These are phyloP conservation scores for Eilema caniola DNA, from an alignment of 2,888 invertebrate species.

Conservation along the genomic window DNA sequence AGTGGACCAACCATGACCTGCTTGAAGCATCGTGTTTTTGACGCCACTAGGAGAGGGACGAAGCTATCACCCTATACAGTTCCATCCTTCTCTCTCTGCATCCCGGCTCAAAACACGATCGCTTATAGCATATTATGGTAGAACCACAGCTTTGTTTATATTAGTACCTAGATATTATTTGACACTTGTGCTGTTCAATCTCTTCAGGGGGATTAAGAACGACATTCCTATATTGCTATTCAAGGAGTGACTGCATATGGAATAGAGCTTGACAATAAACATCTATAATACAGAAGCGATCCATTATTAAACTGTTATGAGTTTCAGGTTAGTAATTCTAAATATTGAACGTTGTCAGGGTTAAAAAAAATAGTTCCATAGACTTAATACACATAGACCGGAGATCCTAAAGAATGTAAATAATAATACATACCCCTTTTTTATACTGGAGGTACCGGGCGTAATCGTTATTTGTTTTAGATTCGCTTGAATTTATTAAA, in stretches of 20 bases:
- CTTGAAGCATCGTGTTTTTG: no score
- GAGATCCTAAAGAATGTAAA: background rate
- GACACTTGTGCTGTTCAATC: background rate
- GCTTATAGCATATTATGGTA: no score
- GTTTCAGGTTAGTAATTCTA: background rate
- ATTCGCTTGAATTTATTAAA: background rate
- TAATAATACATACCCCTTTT: background rate
- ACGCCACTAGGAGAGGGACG: no score
- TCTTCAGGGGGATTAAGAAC: conserved; percentile 31
- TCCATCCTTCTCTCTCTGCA: no score
- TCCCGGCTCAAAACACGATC: no score
- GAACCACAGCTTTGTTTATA: no score
- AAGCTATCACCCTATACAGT: no score
- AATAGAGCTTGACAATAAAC: background rate
- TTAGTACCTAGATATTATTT: no score
- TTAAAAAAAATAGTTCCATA: background rate
- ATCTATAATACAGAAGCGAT: background rate
- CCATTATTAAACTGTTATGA: background rate
- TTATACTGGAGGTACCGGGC: background rate
- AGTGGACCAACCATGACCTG: no score
- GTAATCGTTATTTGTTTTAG: background rate
- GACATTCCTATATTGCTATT: conserved; percentile 38
- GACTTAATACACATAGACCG: background rate
- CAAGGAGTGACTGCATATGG: conserved; percentile 27
- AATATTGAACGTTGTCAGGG: background rate